A percentile compares a stretch with the other conserved stretches of the same genome.
Evolutionary conservation across 2,797 vertebrate genomes (phyloP).

Genomic region (Melanotaenia boesemani): DNA sequence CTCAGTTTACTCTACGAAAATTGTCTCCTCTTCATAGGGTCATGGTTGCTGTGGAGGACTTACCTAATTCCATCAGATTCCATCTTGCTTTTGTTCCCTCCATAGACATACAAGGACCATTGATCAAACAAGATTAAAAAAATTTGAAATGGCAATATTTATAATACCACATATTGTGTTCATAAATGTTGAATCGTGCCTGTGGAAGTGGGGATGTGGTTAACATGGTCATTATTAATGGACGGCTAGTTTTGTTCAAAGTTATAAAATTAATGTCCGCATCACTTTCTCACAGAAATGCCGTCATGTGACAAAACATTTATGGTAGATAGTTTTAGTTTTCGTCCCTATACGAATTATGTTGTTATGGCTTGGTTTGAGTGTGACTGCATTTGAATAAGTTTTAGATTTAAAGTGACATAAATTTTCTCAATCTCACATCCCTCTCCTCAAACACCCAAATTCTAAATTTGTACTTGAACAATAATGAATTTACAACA

Average conservation of each 20-base stretch:
- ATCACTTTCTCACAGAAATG: slow-evolving; percentile 5
- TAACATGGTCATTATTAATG: slow-evolving; percentile 35
- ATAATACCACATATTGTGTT: slow-evolving; percentile 26
- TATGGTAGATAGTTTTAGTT: neutral
- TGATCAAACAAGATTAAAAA: slow-evolving; percentile 52
- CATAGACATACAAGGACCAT: slow-evolving; percentile 44
- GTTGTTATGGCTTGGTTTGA: slow-evolving; percentile 14
- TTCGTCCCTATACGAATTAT: neutral
- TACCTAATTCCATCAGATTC: slow-evolving; percentile 30
- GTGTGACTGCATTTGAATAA: neutral
- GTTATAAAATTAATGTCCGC: slow-evolving; percentile 24
- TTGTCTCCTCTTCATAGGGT: slow-evolving; percentile 16
- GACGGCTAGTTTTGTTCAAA: slow-evolving; percentile 28
- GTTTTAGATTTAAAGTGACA: neutral
- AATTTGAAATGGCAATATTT: slow-evolving; percentile 25
- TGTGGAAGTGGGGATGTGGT: slow-evolving; percentile 41
- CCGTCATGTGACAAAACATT: neutral
- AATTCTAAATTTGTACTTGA: neutral
- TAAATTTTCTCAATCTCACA: neutral
- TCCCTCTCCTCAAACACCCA: neutral
- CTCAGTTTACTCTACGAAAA: slow-evolving; percentile 31
- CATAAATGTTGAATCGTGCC: slow-evolving; percentile 29
- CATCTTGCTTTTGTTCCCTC: slow-evolving; percentile 41
- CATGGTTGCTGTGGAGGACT: slow-evolving; percentile 5
- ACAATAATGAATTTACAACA: neutral